A percentile compares a stretch with the other conserved stretches of the same genome.
phyloP scores from a whole-genome alignment of 2,888 invertebrate species.

The Seira ritae region DNA sequence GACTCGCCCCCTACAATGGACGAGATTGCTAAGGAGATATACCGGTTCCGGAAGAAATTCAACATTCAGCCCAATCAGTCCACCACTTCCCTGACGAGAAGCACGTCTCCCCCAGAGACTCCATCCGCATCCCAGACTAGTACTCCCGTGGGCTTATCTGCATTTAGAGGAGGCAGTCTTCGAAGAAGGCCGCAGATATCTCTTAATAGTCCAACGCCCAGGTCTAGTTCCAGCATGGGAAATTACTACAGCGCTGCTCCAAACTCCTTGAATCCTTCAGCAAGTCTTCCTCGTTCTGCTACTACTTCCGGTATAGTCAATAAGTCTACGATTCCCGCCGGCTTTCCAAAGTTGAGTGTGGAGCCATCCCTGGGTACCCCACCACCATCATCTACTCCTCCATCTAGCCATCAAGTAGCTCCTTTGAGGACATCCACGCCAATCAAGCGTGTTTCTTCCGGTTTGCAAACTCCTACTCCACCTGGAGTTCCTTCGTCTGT shows the following conservation, averaged over 20 bases:
- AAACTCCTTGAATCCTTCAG: not conserved
- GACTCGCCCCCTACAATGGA: slow-evolving; percentile 73
- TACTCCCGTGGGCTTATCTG: slow-evolving; percentile 11
- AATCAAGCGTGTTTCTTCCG: not conserved
- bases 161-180: slow-evolving; percentile 29
- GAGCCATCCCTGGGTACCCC: not conserved
- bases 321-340: slow-evolving; percentile 56
- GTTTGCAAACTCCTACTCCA: not conserved
- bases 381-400: slow-evolving; percentile 11
- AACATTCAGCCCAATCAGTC: slow-evolving; percentile 71
- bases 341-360: slow-evolving; percentile 56
- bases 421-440: not conserved
- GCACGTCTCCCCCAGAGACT: slow-evolving; percentile 1
- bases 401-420: not conserved
- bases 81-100: slow-evolving; percentile 39
- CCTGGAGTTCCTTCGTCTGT: too few relatives aligned
- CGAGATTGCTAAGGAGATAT: slow-evolving; percentile 73
- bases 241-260: not conserved
- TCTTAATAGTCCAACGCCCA: slow-evolving; percentile 14
- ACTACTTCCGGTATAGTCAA: slow-evolving; percentile 20
- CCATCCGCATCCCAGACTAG: slow-evolving; percentile 14
- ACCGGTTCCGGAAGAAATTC: slow-evolving; percentile 73
- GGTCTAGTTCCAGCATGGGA: slow-evolving; percentile 38
- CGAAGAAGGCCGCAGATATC: not conserved
- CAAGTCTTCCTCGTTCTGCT: slow-evolving; percentile 4